Conservation (phyloP, 2,888 invertebrate genomes). For the Linnaemya vulpina region DNA sequence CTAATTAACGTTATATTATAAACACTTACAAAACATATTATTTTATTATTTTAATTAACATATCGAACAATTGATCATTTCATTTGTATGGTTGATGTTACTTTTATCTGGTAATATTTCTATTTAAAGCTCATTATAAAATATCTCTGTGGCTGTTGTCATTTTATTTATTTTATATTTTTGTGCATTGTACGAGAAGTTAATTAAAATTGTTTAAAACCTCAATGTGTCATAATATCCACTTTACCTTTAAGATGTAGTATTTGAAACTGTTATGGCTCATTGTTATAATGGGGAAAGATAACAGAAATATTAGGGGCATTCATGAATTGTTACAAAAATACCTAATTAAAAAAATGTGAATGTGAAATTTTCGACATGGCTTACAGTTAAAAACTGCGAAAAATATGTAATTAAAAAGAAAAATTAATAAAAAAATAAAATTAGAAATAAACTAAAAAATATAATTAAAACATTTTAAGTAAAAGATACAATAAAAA, state of each 20-base stretch:
- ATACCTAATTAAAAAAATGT: too few relatives aligned
- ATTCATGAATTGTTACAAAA: constrained; percentile 6
- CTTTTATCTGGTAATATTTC: not conserved
- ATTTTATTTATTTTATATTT: not conserved
- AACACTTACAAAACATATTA: not conserved
- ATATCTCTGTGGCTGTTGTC: not conserved
- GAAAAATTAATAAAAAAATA: too few relatives aligned
- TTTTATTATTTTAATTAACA: not conserved
- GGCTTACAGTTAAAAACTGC: too few relatives aligned
- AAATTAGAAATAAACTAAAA: too few relatives aligned
- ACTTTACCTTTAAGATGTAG: constrained; percentile 16
- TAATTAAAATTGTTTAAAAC: constrained; percentile 44
- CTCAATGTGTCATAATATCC: constrained; percentile 58
- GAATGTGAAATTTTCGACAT: too few relatives aligned
- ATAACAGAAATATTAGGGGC: constrained; percentile 8
- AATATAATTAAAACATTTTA: too few relatives aligned
- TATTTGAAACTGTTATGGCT: constrained; percentile 39
- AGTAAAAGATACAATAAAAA: too few relatives aligned
- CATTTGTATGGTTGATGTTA: not conserved
- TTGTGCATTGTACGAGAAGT: constrained; percentile 15
- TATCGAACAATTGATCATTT: not conserved
- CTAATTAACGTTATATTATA: constrained; percentile 1
- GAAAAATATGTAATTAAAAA: too few relatives aligned
- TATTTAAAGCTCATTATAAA: constrained; percentile 43
- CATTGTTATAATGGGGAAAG: constrained; percentile 8